These are phyloP conservation scores for Monodelphis domestica DNA, from an alignment of 2,797 vertebrate genomes.

Conservation along the genomic window DNA sequence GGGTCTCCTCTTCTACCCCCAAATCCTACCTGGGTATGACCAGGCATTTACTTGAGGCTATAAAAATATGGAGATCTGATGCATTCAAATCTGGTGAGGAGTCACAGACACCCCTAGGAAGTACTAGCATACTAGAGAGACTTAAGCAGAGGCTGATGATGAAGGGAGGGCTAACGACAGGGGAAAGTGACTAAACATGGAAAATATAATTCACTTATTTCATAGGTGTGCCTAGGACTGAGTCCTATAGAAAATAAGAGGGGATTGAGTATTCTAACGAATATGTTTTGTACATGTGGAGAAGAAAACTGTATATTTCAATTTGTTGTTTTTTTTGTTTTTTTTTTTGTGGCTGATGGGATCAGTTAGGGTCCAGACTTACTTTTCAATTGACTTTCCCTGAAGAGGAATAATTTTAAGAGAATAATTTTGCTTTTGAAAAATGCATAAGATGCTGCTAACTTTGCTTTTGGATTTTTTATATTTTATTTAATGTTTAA, in stretches of 20 bases:
- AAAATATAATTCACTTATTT: neutral
- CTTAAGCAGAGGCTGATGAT: neutral
- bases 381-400: constrained; percentile 19
- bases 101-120: neutral
- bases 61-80: neutral
- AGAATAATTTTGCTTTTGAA: constrained; percentile 19
- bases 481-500: neutral
- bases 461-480: neutral
- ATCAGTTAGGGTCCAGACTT: neutral
- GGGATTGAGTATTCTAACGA: neutral
- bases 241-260: neutral
- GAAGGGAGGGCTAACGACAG: neutral
- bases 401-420: neutral
- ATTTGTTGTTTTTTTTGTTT: too few species aligned
- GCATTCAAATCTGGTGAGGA: neutral
- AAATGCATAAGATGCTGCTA: neutral
- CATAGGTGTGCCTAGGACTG: neutral
- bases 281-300: neutral
- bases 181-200: neutral
- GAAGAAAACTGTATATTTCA: neutral
- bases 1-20: neutral
- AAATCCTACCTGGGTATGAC: neutral
- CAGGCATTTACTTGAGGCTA: neutral
- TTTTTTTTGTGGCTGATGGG: neutral
- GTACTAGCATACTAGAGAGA: neutral